These are phyloP conservation scores for Tetranychus truncatus DNA, from an alignment of 2,888 invertebrate species.

Conservation along the genomic window DNA sequence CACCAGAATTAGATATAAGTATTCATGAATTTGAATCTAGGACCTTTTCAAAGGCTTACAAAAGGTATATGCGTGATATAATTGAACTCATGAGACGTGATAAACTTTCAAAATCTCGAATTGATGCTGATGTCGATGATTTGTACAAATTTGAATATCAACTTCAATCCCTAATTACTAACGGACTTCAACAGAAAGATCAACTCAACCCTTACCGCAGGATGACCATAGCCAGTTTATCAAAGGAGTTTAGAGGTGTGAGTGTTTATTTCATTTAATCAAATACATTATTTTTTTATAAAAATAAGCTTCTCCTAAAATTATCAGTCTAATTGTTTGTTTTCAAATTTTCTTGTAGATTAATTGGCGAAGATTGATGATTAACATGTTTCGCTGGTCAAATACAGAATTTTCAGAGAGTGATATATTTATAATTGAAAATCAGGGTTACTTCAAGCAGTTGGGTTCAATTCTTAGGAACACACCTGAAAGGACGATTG, in stretches of 20 bases:
- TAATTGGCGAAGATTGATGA: neutral
- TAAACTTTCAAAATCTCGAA: neutral
- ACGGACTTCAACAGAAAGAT: conserved; percentile 1
- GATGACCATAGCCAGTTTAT: neutral
- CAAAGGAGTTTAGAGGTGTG: neutral
- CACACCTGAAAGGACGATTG: neutral
- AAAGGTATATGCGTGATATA: conserved; percentile 4
- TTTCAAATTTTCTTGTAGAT: neutral
- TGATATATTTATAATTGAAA: neutral
- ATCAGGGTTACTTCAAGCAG: neutral
- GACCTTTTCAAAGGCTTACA: neutral
- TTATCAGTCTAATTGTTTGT: neutral
- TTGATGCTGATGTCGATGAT: conserved; percentile 3
- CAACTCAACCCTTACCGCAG: neutral
- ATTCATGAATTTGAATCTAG: neutral
- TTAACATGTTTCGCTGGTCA: neutral
- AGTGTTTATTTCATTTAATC: neutral
- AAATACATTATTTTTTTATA: neutral
- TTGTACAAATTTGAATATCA: conserved; percentile 1
- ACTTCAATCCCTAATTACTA: neutral
- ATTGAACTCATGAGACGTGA: neutral
- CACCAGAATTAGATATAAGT: conserved; percentile 7
- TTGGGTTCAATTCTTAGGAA: neutral
- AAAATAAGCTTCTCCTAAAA: too few species aligned
- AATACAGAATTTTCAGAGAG: neutral